phyloP scores from a whole-genome alignment of 2,113 vertebrate species.

The Chloropsis cyanopogon region DNA sequence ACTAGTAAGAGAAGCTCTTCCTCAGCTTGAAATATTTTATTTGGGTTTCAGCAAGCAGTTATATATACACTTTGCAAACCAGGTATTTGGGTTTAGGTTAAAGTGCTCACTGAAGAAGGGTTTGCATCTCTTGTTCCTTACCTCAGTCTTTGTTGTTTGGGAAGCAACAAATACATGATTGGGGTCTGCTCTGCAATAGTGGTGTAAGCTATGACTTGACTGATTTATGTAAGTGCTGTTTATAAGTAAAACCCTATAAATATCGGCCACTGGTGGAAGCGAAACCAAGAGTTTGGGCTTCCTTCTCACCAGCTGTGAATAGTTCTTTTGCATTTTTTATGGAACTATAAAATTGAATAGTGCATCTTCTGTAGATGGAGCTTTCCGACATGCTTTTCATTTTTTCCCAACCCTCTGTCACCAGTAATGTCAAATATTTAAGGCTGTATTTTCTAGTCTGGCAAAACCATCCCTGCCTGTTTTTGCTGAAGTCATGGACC shows the following conservation, averaged over 20 bases:
- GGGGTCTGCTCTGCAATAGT: neutral
- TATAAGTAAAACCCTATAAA: neutral
- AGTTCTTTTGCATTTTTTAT: neutral
- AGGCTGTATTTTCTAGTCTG: neutral
- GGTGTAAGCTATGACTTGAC: neutral
- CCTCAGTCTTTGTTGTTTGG: neutral
- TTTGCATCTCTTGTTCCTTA: neutral
- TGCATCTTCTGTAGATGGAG: neutral
- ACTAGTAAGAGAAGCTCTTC: neutral
- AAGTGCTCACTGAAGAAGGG: neutral
- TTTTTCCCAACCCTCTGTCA: neutral
- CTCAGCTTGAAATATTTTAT: neutral
- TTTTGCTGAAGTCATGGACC: neutral
- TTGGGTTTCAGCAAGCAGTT: neutral
- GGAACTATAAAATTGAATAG: neutral
- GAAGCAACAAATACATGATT: neutral
- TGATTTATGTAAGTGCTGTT: neutral
- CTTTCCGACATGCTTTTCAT: neutral
- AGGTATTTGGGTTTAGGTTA: neutral
- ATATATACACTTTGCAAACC: neutral
- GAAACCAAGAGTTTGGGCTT: constrained; percentile 18
- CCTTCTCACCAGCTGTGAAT: neutral
- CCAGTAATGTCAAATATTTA: neutral
- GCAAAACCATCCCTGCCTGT: neutral
- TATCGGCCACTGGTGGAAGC: neutral